Conservation (phyloP, 2,888 invertebrate species). For the Corythucha ciliata region DNA sequence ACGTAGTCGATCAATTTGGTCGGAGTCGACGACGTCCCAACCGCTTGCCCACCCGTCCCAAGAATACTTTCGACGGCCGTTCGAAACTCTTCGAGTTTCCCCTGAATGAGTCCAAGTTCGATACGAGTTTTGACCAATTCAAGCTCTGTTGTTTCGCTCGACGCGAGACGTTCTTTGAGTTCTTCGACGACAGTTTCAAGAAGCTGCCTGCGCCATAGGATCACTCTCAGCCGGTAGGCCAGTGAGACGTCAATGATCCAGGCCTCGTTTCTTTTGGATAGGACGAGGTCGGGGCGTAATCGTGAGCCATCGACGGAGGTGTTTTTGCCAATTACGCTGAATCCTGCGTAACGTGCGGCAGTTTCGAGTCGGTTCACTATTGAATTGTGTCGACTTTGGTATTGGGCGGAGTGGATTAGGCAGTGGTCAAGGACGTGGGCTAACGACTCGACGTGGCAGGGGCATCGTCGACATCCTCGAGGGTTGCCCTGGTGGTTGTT, state of each 20-base stretch:
- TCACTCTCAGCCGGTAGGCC: too few species aligned
- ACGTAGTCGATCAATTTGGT: slow-evolving; percentile 20
- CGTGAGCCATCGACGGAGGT: neutral
- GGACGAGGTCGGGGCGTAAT: slow-evolving; percentile 7
- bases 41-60: slow-evolving; percentile 17
- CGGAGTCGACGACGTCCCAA: too few species aligned
- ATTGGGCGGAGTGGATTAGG: slow-evolving; percentile 6
- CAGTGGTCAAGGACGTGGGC: slow-evolving; percentile 22
- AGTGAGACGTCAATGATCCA: too few species aligned
- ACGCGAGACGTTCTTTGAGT: slow-evolving; percentile 38
- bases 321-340: neutral
- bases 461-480: slow-evolving; percentile 3
- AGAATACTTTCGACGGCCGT: slow-evolving; percentile 20
- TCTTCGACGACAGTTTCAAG: slow-evolving; percentile 21
- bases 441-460: slow-evolving; percentile 1
- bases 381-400: slow-evolving; percentile 10
- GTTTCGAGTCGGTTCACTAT: slow-evolving; percentile 5
- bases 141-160: slow-evolving; percentile 46
- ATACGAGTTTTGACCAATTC: slow-evolving; percentile 43
- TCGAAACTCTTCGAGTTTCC: slow-evolving; percentile 27
- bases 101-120: slow-evolving; percentile 28
- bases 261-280: too few species aligned
- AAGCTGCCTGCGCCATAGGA: too few species aligned
- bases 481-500: neutral
- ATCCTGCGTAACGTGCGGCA: neutral